Base-by-base conservation (phyloP, 2,888 invertebrate species). In the Phania funesta region DNA sequence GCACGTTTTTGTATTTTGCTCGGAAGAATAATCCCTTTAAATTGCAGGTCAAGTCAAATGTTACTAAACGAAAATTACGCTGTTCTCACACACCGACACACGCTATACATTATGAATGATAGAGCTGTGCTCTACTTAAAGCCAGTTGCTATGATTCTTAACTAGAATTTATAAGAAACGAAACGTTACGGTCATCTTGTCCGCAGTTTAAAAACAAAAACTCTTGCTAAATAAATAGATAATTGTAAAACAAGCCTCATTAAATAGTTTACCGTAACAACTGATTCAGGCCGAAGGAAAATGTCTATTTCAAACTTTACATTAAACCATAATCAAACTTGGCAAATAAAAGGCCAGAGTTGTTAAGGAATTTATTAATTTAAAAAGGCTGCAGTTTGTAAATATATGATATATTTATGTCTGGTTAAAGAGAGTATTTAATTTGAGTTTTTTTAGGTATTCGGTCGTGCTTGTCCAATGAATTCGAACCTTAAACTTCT, bases 241-340 rank as follows among this genome's bases (percentile, higher is more conserved):
- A 82, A 82, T 82, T 82, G 82, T 54, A 74, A 75, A 75, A 82
- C 78, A 82, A 82, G 74, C 74, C 74, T 78, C 78, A 82, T 82
- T 82, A 82, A 78, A 82, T 75, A 70, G 70, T 78, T 78, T 78
- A 82, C 82, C 78, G 82, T 82, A 82, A 75, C 78, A 78, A 75
- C 44, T 52, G 78, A 54, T 32, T 44, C 44, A 46, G 52, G 44
- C 44, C 52, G 13, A 62, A 73, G 52, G 32, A 54, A 62, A 74
- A 46, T 44, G 35, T 50, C 32, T 67, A 73, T 73, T 73, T 75
- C n/a, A 60, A 82, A 64, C 16, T 44, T 73, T 50, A 68, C 73
- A 64, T 70, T 68, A 50, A 77, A 68, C 68, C 44, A 82, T 73
- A 71, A 74, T 56, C 73, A 71, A 81, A 65, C 18, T 50, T 11